A percentile compares a stretch with the other conserved stretches of the same genome.
These are phyloP conservation scores for Araneus ventricosus DNA, from an alignment of 1,140 invertebrate genomes.

Conservation along the genomic window DNA sequence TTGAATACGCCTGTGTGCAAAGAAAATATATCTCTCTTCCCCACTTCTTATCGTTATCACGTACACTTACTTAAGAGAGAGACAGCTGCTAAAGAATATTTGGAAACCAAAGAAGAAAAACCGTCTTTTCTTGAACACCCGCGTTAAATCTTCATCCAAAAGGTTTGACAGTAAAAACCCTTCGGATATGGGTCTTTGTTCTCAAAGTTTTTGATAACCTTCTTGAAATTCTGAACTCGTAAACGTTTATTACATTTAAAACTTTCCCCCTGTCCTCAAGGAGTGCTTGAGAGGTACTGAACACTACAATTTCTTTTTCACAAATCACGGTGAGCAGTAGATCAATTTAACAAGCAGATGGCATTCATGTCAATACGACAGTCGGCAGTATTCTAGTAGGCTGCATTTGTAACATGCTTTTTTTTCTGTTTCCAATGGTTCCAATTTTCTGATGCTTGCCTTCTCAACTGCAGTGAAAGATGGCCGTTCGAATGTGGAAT, in stretches of 20 bases:
- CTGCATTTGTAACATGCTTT: not conserved
- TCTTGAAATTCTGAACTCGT: conserved; percentile 43
- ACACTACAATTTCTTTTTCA: conserved; percentile 42
- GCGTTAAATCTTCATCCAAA: conserved; percentile 63
- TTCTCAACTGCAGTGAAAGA: not conserved
- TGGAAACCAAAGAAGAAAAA: not conserved
- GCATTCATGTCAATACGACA: conserved; percentile 19
- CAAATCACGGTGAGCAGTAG: not conserved
- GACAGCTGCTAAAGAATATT: not conserved
- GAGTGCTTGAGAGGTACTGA: conserved; percentile 10
- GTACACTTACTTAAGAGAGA: conserved; percentile 42
- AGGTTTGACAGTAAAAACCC: conserved; percentile 32
- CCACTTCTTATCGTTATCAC: conserved; percentile 49
- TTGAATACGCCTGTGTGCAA: not conserved
- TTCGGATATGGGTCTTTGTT: conserved; percentile 25
- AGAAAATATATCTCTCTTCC: conserved; percentile 48
- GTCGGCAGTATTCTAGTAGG: not conserved
- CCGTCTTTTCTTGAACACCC: conserved; percentile 17
- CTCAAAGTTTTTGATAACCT: conserved; percentile 46
- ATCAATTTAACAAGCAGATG: conserved; percentile 13
- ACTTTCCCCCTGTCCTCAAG: not conserved
- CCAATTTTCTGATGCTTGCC: conserved; percentile 19
- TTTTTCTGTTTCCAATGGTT: not conserved
- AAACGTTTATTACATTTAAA: conserved; percentile 60
- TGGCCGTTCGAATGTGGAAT: not conserved